phyloP scores from a whole-genome alignment of 2,113 vertebrate genomes.

The Heliornis fulica region DNA sequence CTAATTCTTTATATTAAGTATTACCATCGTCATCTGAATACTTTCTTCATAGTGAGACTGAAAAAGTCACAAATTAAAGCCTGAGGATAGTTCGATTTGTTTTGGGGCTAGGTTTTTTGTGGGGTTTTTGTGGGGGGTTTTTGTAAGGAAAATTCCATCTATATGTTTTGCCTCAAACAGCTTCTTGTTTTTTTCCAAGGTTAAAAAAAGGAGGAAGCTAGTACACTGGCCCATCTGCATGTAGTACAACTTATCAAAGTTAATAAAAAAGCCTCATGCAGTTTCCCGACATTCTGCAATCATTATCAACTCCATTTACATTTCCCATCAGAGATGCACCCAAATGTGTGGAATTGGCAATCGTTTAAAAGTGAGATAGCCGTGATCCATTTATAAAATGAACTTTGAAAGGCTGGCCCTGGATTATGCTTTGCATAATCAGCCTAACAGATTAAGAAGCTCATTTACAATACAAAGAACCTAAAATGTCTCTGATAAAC shows the following conservation, averaged over 20 bases:
- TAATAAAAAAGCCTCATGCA: background rate
- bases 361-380: background rate
- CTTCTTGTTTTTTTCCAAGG: background rate
- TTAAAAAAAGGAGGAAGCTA: background rate
- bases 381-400: slow-evolving; percentile 26
- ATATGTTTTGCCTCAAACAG: background rate
- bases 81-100: accelerated
- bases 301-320: slow-evolving; percentile 43
- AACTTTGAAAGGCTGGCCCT: slow-evolving; percentile 6
- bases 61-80: background rate
- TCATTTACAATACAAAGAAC: slow-evolving; percentile 51
- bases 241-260: background rate
- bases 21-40: background rate
- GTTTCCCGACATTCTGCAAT: slow-evolving; percentile 14
- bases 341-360: slow-evolving; percentile 10
- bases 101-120: background rate
- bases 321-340: slow-evolving; percentile 40
- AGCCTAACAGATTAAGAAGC: slow-evolving; percentile 44
- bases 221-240: background rate
- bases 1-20: background rate
- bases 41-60: background rate
- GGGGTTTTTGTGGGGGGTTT: background rate
- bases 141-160: background rate
- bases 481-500: background rate
- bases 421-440: slow-evolving; percentile 51